Evolutionary conservation across 2,113 vertebrate genomes (phyloP), one percentile per base, ranked within the genome.

Genomic region (Fregetta grallaria): DNA sequence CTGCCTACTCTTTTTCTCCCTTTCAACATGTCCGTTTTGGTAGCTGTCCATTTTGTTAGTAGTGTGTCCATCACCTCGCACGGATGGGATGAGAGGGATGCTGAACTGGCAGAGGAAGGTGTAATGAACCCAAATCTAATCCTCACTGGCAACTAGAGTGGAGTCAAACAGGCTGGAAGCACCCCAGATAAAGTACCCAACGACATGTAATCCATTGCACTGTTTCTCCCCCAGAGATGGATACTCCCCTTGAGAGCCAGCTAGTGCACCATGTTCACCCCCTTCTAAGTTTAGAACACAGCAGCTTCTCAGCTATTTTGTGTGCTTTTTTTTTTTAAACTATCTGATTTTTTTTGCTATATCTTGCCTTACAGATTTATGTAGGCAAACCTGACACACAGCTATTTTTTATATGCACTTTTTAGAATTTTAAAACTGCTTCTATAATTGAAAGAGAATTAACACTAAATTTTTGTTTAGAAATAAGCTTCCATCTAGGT

Each of bases 121-220:
- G 42, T 29, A 86, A 38, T 20, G 13, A 83, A 79, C 30, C 29
- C 52, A 52, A 42, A 71, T 30, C 59, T 81, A 73, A 81, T 61
- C n/a, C n/a, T 73, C 75, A 32, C 14, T 16, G n/a, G n/a, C 55
- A 70, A 38, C 6, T 34, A 58, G 40, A 63, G 73, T 7, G 12
- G 72, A 86, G 38, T 26, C 52, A 44, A 79, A 53, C 4, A 55
- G 55, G n/a, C 20, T 67, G 47, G n/a, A 78, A 76, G 58, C 42
- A 71, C 19, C 38, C 13, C 55, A 40, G 17, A 38, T 5, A 17
- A 79, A 53, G 34, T 7, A 38, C 47, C 30, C 47, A 36, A 17
- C 0, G 1, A 21, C 42, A n/a, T 1, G 21, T 8, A 49, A 6
- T 36, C 56, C 7, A 21, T 23, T 77, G 29, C 27, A 52, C 40